Evolutionary conservation across 1,140 invertebrate genomes (phyloP), one percentile per base, ranked within the genome.

Genomic region (Camponotus vicinus): DNA sequence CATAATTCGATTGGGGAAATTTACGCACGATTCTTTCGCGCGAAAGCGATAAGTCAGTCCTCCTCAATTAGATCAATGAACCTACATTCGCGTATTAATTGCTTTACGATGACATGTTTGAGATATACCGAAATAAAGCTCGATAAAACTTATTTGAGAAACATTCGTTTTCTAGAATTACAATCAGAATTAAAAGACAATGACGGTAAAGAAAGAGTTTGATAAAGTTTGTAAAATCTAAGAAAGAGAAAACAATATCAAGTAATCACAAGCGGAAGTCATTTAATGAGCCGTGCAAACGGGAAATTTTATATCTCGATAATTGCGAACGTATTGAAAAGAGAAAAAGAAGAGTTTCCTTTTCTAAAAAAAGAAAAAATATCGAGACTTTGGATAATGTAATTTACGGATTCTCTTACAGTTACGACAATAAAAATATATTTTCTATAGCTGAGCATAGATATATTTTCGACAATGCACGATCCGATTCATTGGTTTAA

Each of bases 1-100:
- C 13, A 15, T 83, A 88, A 88, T 89, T 86, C 64, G 40, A 13
- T 77, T 76, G 64, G 34, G 66, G 13, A 13, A 66, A 32, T 78
- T 77, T 52, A 45, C 15, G 18, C 66, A 3, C 11, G 32, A 15
- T 49, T 71, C 52, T 82, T 52, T 52, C 76, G 27, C 42, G 21
- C 8, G 18, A 34, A 66, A 85, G 67, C 49, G 63, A 45, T 40
- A n/a, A 32, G 55, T 71, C 45, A 27, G 32, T 3, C 13, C 3
- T 15, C 7, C 27, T 55, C 21, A 15, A 9, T 27, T 32, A 49
- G 11, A 40, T 59, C n/a, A 27, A 40, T 34, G 27, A 52, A 13
- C 8, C 59, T 2, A 40, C 37, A 15, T 42, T 21, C 9, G 1
- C 2, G 21, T 13, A 15, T 5, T 42, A 40, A 3, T 8, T 15